These are phyloP conservation scores for Argyresthia albistria DNA, from an alignment of 2,888 invertebrate species.

Conservation along the genomic window DNA sequence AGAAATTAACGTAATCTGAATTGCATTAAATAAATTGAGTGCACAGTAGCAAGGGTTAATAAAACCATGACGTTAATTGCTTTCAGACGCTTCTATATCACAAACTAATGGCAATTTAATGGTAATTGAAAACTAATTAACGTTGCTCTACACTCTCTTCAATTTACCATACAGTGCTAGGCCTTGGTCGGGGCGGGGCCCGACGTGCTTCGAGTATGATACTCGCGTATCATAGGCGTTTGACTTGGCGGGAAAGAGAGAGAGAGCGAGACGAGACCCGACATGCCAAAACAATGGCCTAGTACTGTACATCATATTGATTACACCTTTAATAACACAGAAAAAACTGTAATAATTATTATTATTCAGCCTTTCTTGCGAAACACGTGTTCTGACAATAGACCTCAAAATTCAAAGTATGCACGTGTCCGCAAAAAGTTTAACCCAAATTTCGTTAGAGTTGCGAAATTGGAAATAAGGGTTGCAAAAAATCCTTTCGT, in stretches of 20 bases:
- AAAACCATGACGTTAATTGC: slow-evolving; percentile 4
- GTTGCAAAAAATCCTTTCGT: slow-evolving; percentile 68
- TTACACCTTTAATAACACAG: slow-evolving; percentile 20
- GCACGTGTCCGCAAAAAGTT: slow-evolving; percentile 28
- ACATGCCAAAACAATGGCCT: no score
- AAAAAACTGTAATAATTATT: slow-evolving; percentile 3
- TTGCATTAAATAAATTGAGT: slow-evolving; percentile 21
- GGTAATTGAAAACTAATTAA: slow-evolving; percentile 46
- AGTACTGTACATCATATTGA: slow-evolving; percentile 33
- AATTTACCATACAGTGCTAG: slow-evolving; percentile 40
- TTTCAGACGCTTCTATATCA: slow-evolving; percentile 16
- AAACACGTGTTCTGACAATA: no score
- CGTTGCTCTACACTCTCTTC: slow-evolving; percentile 27
- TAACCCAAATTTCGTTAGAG: slow-evolving; percentile 70
- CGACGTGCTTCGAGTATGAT: no score
- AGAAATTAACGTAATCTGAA: slow-evolving; percentile 11
- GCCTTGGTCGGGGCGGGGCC: no score
- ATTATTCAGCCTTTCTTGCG: no score
- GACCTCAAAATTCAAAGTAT: slow-evolving; percentile 11
- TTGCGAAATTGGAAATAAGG: slow-evolving; percentile 68
- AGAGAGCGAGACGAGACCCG: no score
- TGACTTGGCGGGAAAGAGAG: no score
- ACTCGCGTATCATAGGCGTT: no score
- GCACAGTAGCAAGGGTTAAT: slow-evolving; percentile 21
- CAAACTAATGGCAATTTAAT: slow-evolving; percentile 36